These are phyloP conservation scores for Galbula dea DNA, from an alignment of 2,113 vertebrate species.

Conservation along the genomic window DNA sequence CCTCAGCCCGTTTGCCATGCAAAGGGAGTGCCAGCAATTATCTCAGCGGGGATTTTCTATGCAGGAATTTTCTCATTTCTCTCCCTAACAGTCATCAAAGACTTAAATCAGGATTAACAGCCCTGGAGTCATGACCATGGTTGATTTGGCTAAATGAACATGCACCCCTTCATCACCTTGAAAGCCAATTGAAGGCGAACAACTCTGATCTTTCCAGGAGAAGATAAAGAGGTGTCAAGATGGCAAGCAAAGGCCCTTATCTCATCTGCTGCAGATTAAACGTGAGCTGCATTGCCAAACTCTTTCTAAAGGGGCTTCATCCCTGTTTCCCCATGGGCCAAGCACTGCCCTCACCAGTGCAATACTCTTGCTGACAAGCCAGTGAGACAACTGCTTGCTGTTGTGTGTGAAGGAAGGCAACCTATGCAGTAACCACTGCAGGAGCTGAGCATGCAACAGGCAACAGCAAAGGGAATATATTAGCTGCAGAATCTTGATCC, in stretches of 20 bases:
- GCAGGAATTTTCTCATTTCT: not conserved
- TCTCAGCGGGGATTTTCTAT: not conserved
- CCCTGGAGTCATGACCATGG: not conserved
- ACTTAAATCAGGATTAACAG: not conserved
- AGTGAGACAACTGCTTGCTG: not conserved
- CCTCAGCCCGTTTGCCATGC: not conserved
- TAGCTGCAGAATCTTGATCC: not conserved
- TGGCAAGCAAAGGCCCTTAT: not conserved
- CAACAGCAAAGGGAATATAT: not conserved
- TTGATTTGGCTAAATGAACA: not conserved
- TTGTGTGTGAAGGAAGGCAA: not conserved
- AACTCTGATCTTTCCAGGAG: not conserved
- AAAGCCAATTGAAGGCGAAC: not conserved
- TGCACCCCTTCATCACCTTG: not conserved
- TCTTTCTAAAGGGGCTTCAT: not conserved
- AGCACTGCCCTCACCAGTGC: not conserved
- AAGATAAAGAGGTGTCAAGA: not conserved
- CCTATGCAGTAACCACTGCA: not conserved
- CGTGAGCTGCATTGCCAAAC: accelerated
- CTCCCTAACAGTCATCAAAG: not conserved
- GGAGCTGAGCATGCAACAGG: not conserved
- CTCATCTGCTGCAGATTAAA: not conserved
- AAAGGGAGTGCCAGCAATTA: not conserved
- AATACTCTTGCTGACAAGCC: not conserved
- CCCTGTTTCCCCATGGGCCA: not conserved